Evolutionary conservation across 2,888 invertebrate species (phyloP).

Genomic region (Melinopterus prodromus): DNA sequence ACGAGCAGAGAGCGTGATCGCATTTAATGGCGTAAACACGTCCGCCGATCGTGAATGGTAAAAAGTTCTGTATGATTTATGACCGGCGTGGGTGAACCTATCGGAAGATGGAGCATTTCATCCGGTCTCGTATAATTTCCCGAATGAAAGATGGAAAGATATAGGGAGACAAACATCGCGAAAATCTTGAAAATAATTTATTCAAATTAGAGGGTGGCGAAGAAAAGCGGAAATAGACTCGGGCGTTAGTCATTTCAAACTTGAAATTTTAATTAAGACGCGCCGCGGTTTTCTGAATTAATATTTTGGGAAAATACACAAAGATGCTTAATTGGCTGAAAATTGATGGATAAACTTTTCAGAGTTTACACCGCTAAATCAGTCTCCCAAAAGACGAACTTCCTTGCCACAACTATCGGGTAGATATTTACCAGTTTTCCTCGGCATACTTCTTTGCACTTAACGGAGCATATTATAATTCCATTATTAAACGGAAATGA

Average conservation of each 20-base stretch:
- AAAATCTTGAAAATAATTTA: background rate
- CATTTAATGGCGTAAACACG: background rate
- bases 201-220: background rate
- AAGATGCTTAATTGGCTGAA: background rate
- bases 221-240: background rate
- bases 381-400: too few relatives aligned
- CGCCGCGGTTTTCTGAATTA: background rate
- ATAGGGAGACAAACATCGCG: background rate
- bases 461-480: background rate
- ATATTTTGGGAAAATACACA: background rate
- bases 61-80: background rate
- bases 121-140: background rate
- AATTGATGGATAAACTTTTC: background rate
- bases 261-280: background rate
- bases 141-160: background rate
- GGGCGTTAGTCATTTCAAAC: background rate
- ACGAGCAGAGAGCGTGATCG: background rate
- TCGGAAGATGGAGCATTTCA: conserved; percentile 4
- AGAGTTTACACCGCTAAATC: background rate
- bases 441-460: background rate
- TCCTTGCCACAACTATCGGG: background rate
- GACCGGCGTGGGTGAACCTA: background rate
- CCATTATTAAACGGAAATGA: background rate
- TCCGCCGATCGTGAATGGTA: background rate
- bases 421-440: background rate